phyloP scores from a whole-genome alignment of 2,888 invertebrate genomes.

The Drosophila ezoana region DNA sequence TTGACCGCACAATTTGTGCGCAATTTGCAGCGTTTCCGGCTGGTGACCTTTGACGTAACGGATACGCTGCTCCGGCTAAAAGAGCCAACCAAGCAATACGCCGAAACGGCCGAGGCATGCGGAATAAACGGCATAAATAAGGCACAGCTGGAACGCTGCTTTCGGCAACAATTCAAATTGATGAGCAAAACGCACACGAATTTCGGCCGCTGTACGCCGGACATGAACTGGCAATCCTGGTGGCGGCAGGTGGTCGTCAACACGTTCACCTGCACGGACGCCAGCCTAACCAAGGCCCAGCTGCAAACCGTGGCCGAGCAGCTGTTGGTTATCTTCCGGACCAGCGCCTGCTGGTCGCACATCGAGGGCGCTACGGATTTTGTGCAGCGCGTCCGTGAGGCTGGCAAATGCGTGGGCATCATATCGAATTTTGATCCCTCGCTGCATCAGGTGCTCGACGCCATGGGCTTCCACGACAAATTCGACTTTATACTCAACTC shows the following conservation, averaged over 20 bases:
- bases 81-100: constrained; percentile 90
- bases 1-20: constrained; percentile 63
- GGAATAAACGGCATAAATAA: constrained; percentile 85
- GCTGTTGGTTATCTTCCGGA: constrained; percentile 89
- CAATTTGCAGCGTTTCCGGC: constrained; percentile 81
- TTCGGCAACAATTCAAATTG: constrained; percentile 88
- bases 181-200: constrained; percentile 90
- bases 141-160: constrained; percentile 85
- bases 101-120: constrained; percentile 88
- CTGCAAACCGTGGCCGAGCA: constrained; percentile 86
- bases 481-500: constrained; percentile 94
- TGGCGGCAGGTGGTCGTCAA: constrained; percentile 87
- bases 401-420: constrained; percentile 87
- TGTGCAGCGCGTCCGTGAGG: constrained; percentile 85
- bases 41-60: constrained; percentile 95
- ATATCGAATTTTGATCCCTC: constrained; percentile 96
- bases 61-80: constrained; percentile 92
- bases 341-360: constrained; percentile 89
- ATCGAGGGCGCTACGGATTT: constrained; percentile 88
- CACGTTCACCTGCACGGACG: constrained; percentile 71
- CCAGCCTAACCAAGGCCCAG: constrained; percentile 59
- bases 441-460: constrained; percentile 88
- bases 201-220: constrained; percentile 89
- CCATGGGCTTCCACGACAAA: constrained; percentile 87
- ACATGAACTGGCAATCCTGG: constrained; percentile 91